These are phyloP conservation scores for Metallyticus violacea DNA, from an alignment of 2,888 invertebrate species.

Conservation along the genomic window DNA sequence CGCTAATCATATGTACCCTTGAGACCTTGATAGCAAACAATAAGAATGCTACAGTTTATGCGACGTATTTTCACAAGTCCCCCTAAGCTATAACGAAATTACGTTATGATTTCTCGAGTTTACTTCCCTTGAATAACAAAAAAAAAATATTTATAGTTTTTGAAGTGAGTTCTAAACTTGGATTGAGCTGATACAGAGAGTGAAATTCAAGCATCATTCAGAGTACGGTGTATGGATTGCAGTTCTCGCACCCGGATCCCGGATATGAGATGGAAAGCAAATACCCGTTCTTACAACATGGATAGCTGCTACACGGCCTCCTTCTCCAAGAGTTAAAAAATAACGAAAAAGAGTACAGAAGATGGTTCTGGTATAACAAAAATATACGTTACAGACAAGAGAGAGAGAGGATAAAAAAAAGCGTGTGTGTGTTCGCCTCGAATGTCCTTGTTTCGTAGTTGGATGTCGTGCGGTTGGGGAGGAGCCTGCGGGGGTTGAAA, in stretches of 20 bases:
- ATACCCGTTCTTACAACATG: background rate
- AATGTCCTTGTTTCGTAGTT: background rate
- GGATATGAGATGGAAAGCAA: background rate
- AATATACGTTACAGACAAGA: too few species aligned
- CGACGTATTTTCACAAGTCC: too few species aligned
- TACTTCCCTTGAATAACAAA: too few species aligned
- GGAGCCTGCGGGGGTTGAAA: background rate
- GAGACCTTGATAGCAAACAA: too few species aligned
- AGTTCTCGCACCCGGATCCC: background rate
- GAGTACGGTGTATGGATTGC: background rate
- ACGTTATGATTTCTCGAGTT: too few species aligned
- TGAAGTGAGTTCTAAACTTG: too few species aligned
- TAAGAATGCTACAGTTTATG: too few species aligned
- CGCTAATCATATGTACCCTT: too few species aligned
- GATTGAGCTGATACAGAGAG: too few species aligned
- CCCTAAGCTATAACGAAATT: too few species aligned
- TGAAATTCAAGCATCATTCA: background rate
- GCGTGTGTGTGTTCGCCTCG: background rate
- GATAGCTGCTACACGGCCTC: background rate
- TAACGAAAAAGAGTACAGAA: background rate
- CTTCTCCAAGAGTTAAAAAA: background rate
- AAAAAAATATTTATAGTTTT: too few species aligned
- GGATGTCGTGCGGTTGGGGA: background rate
- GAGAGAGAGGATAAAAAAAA: background rate
- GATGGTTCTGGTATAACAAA: background rate